Evolutionary conservation across 1,140 invertebrate species (phyloP), one percentile per base, ranked within the genome.

Genomic region (Cyphomyrmex costatus): DNA sequence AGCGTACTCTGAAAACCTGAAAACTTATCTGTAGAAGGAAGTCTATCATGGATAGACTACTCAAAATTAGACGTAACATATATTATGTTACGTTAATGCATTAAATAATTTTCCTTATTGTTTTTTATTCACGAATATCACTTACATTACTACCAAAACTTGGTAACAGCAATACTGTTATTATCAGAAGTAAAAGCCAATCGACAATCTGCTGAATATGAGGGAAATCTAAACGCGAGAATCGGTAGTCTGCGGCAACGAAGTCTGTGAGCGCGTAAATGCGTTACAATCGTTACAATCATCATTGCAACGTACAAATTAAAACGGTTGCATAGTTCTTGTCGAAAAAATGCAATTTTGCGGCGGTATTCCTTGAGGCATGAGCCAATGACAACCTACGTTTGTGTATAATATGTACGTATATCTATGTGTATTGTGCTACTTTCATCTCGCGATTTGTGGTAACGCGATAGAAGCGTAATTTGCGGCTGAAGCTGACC

Each of bases 191-290:
- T 27, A 30, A 58, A 63, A 80, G 66, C 46, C 80, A 70, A 88
- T 86, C 68, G 66, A 56, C 42, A 42, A 80, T 76, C 36, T 80
- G 49, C 33, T 74, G 82, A 85, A 61, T n/a, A n/a, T n/a, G 16
- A 87, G 42, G n/a, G 42, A 27, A 58, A 66, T 42, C 24, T 80
- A 10, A 73, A 65, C 58, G 68, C 77, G 77, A 71, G 53, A 87
- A 91, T 84, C 71, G 76, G 73, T 88, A 73, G 89, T 91, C 90
- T 91, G 90, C 89, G 90, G 89, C 90, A 91, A 91, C 90, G 90
- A 91, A 90, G 61, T 91, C 87, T 90, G 89, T 91, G 89, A 91
- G 89, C 86, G 89, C 86, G 90, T 90, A 88, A 90, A 87, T 85
- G 83, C 76, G 21, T 79, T 71, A 46, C 53, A 56, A 36, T 46